Evolutionary conservation across 2,888 invertebrate genomes (phyloP).

Genomic region (Lottia scabra): DNA sequence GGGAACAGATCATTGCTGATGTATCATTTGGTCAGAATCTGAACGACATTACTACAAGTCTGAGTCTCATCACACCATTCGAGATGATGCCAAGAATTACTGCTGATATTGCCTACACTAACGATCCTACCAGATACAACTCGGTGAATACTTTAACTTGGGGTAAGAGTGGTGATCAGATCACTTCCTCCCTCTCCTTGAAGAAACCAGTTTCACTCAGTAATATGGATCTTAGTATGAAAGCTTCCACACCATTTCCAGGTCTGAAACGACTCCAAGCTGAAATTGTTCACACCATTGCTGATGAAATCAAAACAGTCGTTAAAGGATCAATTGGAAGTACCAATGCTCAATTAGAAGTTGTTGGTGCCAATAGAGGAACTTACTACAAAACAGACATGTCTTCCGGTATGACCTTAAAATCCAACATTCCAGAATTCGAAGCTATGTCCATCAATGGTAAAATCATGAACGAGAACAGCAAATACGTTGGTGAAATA

Average conservation of each 20-base stretch:
- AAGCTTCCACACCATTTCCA: slow-evolving; percentile 43
- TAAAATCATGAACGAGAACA: slow-evolving; percentile 35
- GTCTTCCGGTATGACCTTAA: slow-evolving; percentile 36
- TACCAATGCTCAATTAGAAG: slow-evolving; percentile 34
- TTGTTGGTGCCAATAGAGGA: slow-evolving; percentile 38
- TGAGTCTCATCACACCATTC: slow-evolving; percentile 38
- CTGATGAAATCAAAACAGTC: slow-evolving; percentile 27
- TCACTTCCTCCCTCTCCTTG: slow-evolving; percentile 40
- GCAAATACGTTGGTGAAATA: slow-evolving; percentile 25
- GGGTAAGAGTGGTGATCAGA: slow-evolving; percentile 38
- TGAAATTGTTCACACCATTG: slow-evolving; percentile 34
- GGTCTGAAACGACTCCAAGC: slow-evolving; percentile 33
- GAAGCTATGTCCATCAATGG: slow-evolving; percentile 24
- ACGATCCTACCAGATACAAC: slow-evolving; percentile 30
- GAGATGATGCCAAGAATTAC: slow-evolving; percentile 20
- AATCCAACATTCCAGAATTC: slow-evolving; percentile 33
- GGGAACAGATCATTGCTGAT: slow-evolving; percentile 34
- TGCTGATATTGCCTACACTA: slow-evolving; percentile 29
- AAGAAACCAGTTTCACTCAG: slow-evolving; percentile 39
- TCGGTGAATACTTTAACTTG: slow-evolving; percentile 37
- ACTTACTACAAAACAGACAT: slow-evolving; percentile 30
- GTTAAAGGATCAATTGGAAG: slow-evolving; percentile 32
- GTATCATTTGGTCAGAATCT: slow-evolving; percentile 28
- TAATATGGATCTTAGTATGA: slow-evolving; percentile 34
- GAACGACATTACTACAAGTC: slow-evolving; percentile 24